phyloP scores from a whole-genome alignment of 35 echinoderm and acorn worm species.

The Amphiura filiformis region DNA sequence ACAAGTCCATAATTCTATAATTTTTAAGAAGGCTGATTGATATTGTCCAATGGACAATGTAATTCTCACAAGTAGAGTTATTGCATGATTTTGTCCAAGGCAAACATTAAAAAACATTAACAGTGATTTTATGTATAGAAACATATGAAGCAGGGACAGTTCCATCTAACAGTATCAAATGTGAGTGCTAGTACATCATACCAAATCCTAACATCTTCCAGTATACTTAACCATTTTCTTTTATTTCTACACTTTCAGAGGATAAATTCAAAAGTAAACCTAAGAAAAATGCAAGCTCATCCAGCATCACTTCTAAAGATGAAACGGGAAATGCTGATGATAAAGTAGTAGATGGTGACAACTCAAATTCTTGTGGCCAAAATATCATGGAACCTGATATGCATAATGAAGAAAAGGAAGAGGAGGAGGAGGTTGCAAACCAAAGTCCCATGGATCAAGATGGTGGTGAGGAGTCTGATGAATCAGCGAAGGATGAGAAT shows the following conservation, averaged over 20 bases:
- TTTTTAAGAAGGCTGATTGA: no score
- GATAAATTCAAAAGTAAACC: background rate
- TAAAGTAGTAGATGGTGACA: background rate
- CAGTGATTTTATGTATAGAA: no score
- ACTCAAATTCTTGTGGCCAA: background rate
- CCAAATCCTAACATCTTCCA: no score
- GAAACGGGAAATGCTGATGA: background rate
- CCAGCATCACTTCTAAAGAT: background rate
- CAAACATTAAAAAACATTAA: no score
- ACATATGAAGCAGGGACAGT: no score
- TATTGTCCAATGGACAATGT: no score
- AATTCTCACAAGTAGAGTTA: no score
- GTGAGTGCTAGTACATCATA: no score
- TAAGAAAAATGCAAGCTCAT: background rate
- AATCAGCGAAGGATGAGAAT: background rate
- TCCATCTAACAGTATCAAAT: no score
- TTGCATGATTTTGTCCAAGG: no score
- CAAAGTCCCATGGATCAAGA: slow-evolving; percentile 5
- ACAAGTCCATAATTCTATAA: no score
- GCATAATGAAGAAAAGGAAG: background rate
- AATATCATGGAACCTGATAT: background rate
- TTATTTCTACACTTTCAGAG: background rate
- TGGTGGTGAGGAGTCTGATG: background rate
- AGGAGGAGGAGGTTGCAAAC: background rate
- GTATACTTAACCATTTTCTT: background rate